Evolutionary conservation across 2,113 vertebrate species (phyloP).

Genomic region (Psilopsiagon aymara): DNA sequence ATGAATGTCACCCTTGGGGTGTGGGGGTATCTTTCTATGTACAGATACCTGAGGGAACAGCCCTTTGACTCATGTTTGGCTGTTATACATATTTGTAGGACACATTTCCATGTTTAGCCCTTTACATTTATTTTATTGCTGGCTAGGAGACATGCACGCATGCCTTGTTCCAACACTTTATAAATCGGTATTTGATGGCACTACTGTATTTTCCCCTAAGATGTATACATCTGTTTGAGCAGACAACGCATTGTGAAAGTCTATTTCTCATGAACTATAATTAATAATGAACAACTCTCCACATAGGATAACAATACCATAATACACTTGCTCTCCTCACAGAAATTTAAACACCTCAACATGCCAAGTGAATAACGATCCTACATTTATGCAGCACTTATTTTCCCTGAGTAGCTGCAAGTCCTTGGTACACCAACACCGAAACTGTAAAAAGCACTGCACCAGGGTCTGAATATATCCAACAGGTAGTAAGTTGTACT

Average conservation of each 20-base stretch:
- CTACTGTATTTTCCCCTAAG: slow-evolving; percentile 16
- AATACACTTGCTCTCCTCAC: slow-evolving; percentile 10
- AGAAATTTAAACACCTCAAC: slow-evolving; percentile 20
- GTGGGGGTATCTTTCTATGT: not conserved
- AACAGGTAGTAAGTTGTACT: not conserved
- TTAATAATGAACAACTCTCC: slow-evolving; percentile 43
- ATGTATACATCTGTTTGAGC: slow-evolving; percentile 44
- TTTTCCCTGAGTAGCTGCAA: not conserved
- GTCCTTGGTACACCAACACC: not conserved
- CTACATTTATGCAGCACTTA: slow-evolving; percentile 2
- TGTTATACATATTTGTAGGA: not conserved
- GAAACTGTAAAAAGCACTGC: not conserved
- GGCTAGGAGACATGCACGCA: not conserved
- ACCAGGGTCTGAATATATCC: not conserved
- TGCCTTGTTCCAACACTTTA: slow-evolving; percentile 2
- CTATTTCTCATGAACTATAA: slow-evolving; percentile 26
- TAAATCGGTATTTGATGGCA: not conserved
- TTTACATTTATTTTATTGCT: not conserved
- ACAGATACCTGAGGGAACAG: not conserved
- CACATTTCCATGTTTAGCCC: slow-evolving; percentile 3
- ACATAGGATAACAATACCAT: slow-evolving; percentile 32
- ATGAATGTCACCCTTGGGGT: no score
- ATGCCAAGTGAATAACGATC: slow-evolving; percentile 45
- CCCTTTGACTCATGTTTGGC: not conserved
- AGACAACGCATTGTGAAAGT: not conserved